Evolutionary conservation across 2,797 vertebrate genomes (phyloP), one percentile per base, ranked within the genome.

Genomic region (Pampus argenteus): DNA sequence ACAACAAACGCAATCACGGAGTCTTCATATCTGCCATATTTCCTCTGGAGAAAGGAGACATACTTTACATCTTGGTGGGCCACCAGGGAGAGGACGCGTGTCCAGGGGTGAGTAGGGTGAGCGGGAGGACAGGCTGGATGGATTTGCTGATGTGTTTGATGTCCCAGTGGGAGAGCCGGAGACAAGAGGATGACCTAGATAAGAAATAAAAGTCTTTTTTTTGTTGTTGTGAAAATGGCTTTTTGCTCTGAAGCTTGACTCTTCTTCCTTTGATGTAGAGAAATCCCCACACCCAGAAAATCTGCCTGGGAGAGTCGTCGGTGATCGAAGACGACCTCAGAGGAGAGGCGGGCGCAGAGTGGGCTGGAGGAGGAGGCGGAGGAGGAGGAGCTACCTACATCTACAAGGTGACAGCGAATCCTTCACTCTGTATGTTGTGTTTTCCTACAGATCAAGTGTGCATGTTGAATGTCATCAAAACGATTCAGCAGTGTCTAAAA

Each of bases 31-130:
- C 96, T 0, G 96, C 95, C 49, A 92, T 94, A 75, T 98, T 97
- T 84, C 91, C 93, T 40, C 92, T 98, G 66, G 91, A 96, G 85
- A 95, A 94, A 82, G 95, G 95, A 61, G 96, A 98, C 51, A 81
- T 90, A 52, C 93, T 97, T 44, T 95, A 96, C 88, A 96, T 97
- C 79, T 90, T 97, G 78, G 95, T 96, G 79, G 96, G 96, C 34
- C 97, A 97, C 82, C 97, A 96, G 87, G 96, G 96, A 74, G 96
- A 97, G 76, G 97, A 97, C 51, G 96, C 97, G 23, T 96, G 97
- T 66, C 96, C 96, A 0, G 95, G 96, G 93, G 97, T 96, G 84
- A 95, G 93, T 79, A 52, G n/a, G 56, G 34, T 25, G 22, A 56
- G 64, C 18, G 29, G 10, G 9, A 70, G 8, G 71, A 59, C 31